Evolutionary conservation across 2,888 invertebrate genomes (phyloP), one percentile per base, ranked within the genome.

Genomic region (Nipponacmea schrenckii): DNA sequence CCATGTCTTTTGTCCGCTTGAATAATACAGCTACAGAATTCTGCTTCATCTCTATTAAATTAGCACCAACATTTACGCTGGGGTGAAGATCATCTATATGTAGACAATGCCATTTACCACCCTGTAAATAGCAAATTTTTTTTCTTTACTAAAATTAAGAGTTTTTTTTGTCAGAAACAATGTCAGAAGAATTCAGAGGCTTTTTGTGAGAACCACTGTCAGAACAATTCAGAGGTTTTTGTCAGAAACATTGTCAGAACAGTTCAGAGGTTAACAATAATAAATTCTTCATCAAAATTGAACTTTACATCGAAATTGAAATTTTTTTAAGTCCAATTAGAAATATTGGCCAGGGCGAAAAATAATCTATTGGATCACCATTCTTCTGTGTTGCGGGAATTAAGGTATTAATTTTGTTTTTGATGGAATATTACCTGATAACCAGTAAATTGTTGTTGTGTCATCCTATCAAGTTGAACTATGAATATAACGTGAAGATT

Each of bases 71-170:
- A 44, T 72, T 69, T 56, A 75, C 76, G 24, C 74, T 72, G 15
- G 76, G 74, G 26, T 77, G 71, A 14, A 86, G 80, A 68, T 86
- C 85, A 77, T 86, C 86, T 27, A 86, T 81, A 67, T 86, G 86
- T n/a, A 83, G 81, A 15, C 83, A 85, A 48, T 82, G 80, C 86
- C 86, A 86, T 50, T 74, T 74, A 10, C 85, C 85, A 76, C 83
- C 85, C 85, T 85, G 65, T 15, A 69, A 70, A 46, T 14, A 46
- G 64, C 17, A 62, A 17, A 45, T 62, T 3, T 24, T 17, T 17
- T 50, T 44, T n/a, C n/a, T n/a, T 68, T 39, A 85, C 85, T 81
- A 84, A 83, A 70, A 85, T 84, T 24, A 83, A 83, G 14, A 64
- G 15, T n/a, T 63, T n/a, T 64, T 64, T 26, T 24, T 26, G 15